phyloP scores from a whole-genome alignment of 2,113 vertebrate genomes.

The Vireo altiloquus region DNA sequence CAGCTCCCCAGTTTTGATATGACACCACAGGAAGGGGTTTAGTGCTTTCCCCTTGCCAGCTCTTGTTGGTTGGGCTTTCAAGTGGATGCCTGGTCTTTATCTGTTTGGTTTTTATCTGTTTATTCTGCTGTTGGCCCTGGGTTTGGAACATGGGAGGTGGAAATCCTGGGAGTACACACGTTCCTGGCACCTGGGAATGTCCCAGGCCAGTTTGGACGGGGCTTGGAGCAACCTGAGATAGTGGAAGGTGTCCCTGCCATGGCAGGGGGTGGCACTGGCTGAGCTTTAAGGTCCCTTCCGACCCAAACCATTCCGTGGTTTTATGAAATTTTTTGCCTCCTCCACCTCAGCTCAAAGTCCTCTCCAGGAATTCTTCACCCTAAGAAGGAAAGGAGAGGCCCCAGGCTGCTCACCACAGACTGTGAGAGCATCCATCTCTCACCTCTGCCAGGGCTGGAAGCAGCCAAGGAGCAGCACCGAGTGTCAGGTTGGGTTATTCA shows the following conservation, averaged over 20 bases:
- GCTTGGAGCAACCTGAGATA: background rate
- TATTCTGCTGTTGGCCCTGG: background rate
- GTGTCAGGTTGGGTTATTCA: background rate
- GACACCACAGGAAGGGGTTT: fast-evolving
- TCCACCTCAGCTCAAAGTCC: background rate
- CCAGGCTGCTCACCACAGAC: background rate
- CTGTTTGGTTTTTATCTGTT: background rate
- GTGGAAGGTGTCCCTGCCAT: background rate
- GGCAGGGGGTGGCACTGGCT: background rate
- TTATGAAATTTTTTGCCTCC: background rate
- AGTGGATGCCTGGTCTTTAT: fast-evolving
- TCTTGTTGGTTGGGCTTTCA: background rate
- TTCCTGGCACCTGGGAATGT: background rate
- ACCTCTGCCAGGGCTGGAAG: background rate
- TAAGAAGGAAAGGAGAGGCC: background rate
- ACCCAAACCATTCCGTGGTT: background rate
- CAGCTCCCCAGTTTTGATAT: fast-evolving
- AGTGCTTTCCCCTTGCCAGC: background rate
- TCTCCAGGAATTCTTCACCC: background rate
- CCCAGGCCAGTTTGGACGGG: fast-evolving
- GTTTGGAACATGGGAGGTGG: background rate
- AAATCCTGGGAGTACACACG: fast-evolving
- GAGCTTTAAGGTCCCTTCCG: background rate
- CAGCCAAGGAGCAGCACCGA: background rate
- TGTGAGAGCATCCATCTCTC: background rate